phyloP scores from a whole-genome alignment of 2,113 vertebrate species.

The Mormoops blainvillei region DNA sequence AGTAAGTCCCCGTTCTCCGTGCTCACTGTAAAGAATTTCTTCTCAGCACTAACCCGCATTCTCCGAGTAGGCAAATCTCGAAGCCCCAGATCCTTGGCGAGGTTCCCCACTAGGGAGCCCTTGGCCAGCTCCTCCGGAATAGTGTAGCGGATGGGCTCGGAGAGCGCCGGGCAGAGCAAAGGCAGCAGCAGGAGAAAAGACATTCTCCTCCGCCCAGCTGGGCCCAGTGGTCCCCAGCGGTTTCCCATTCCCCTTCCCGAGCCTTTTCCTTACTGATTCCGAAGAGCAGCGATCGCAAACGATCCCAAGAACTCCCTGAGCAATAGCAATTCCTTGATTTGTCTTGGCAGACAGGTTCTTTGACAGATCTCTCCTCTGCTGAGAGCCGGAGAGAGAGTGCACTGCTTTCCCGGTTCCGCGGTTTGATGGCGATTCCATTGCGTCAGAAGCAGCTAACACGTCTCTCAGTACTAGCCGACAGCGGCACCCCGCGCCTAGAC shows the following conservation, averaged over 20 bases:
- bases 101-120: conserved; percentile 80
- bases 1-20: conserved; percentile 73
- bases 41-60: conserved; percentile 56
- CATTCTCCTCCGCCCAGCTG: neutral
- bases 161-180: conserved; percentile 40
- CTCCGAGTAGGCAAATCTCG: conserved; percentile 54
- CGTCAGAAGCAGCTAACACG: neutral
- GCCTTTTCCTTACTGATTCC: neutral
- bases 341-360: neutral
- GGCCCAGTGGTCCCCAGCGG: neutral
- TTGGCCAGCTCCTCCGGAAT: conserved; percentile 77
- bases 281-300: neutral
- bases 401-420: accelerated
- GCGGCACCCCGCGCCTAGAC: conserved; percentile 38
- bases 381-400: neutral
- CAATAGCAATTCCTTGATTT: neutral
- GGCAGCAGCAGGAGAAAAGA: conserved; percentile 42
- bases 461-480: conserved; percentile 50
- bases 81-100: conserved; percentile 83
- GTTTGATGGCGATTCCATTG: neutral
- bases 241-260: neutral
- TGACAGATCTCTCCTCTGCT: neutral
- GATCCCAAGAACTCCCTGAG: neutral
- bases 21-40: conserved; percentile 69
- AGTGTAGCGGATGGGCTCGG: conserved; percentile 73